Conservation (phyloP, 2,888 invertebrate genomes). For the Euzophera pinguis region DNA sequence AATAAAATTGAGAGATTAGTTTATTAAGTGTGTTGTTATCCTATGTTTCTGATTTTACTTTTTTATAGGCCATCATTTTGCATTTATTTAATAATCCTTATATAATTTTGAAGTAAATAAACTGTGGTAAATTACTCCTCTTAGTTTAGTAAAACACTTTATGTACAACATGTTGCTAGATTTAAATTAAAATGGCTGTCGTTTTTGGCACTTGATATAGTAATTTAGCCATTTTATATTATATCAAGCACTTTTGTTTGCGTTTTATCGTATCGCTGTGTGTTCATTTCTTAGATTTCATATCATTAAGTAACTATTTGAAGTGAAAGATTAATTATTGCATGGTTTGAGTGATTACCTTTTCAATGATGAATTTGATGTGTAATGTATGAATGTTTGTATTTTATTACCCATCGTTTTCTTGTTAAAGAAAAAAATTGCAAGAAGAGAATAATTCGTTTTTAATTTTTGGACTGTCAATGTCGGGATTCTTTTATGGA, state of each 20-base stretch:
- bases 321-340: background rate
- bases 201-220: background rate
- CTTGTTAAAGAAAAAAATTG: no score
- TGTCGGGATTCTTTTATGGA: no score
- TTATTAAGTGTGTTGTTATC: background rate
- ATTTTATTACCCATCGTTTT: background rate
- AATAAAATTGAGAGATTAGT: background rate
- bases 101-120: background rate
- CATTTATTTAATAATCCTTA: background rate
- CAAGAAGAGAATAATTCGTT: no score
- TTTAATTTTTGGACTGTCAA: no score
- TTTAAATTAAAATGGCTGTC: no score
- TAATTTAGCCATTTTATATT: background rate
- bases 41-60: background rate
- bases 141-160: no score
- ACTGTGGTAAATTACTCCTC: no score
- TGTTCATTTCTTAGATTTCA: constrained; percentile 9
- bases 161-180: no score
- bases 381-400: background rate
- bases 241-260: background rate
- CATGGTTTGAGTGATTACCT: constrained; percentile 3
- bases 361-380: background rate
- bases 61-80: background rate
- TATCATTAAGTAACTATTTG: constrained; percentile 10
- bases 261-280: constrained; percentile 2